Percentiles rank a stretch among this genome's conserved stretches.
Conservation (phyloP, 2,797 vertebrate genomes). For the Peromyscus attwateri region DNA sequence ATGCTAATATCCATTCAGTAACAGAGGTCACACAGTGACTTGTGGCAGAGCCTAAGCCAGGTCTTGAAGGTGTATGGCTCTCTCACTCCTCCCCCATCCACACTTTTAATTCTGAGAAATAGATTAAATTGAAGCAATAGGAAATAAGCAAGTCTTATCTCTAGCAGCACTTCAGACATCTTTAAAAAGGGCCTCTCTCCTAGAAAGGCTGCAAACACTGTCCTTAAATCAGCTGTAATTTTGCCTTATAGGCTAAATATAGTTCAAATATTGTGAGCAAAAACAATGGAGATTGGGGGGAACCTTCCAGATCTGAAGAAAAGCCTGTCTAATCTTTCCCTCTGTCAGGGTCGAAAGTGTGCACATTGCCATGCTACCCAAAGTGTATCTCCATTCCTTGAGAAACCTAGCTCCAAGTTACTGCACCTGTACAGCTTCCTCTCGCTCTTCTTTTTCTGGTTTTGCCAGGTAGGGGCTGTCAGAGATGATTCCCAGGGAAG, state of each 20-base stretch:
- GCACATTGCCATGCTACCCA: neutral
- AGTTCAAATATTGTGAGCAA: neutral
- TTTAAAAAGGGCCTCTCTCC: neutral
- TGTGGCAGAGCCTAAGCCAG: neutral
- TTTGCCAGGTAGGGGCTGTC: neutral
- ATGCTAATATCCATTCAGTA: neutral
- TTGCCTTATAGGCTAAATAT: neutral
- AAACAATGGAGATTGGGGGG: neutral
- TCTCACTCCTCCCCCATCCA: neutral
- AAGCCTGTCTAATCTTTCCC: neutral
- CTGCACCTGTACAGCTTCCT: neutral
- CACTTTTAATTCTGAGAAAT: neutral
- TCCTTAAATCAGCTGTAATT: neutral
- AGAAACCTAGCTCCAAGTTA: neutral
- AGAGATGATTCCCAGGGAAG: neutral
- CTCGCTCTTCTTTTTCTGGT: slow-evolving; percentile 17
- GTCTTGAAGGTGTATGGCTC: neutral
- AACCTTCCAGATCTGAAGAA: neutral
- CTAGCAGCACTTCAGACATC: neutral
- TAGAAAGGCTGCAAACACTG: neutral
- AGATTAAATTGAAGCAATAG: neutral
- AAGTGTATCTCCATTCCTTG: neutral
- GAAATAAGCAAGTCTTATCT: neutral
- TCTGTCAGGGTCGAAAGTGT: neutral
- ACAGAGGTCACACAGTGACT: neutral